A percentile compares a stretch with the other conserved stretches of the same genome.
Conservation (phyloP, 2,888 invertebrate species). For the Galeopsomyia nigrocyanea region DNA sequence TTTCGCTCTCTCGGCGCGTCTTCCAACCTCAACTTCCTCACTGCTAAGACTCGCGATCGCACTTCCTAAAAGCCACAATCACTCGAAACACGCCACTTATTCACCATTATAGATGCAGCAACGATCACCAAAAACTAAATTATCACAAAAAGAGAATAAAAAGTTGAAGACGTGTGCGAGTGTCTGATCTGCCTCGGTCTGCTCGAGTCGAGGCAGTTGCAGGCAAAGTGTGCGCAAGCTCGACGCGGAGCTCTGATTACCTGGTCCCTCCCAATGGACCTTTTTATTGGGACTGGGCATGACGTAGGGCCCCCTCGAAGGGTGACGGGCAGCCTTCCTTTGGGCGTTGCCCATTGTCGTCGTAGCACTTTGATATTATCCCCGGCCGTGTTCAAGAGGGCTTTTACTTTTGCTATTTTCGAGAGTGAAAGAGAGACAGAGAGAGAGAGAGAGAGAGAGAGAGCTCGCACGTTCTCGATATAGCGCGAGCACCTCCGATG, state of each 20-base stretch:
- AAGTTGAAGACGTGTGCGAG: too few relatives aligned
- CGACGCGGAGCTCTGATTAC: constrained; percentile 69
- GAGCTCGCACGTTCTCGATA: constrained; percentile 8
- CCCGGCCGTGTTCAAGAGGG: neutral
- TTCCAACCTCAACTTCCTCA: too few relatives aligned
- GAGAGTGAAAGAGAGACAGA: neutral
- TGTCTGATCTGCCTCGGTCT: constrained; percentile 6
- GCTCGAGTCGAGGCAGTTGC: neutral
- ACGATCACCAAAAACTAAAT: too few relatives aligned
- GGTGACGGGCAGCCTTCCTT: constrained; percentile 73
- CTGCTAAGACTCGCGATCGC: too few relatives aligned
- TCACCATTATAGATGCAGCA: too few relatives aligned
- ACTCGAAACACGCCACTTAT: too few relatives aligned
- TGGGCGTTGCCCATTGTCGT: constrained; percentile 76
- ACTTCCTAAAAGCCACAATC: too few relatives aligned
- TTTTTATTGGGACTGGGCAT: constrained; percentile 72
- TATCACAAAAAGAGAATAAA: too few relatives aligned
- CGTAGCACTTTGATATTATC: constrained; percentile 2
- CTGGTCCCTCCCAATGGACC: constrained; percentile 89
- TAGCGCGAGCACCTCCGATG: constrained; percentile 14
- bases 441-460: constrained; percentile 9
- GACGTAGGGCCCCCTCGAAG: constrained; percentile 22
- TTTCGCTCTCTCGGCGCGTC: too few relatives aligned
- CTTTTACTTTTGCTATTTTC: constrained; percentile 26
- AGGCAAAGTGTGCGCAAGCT: constrained; percentile 11